Evolutionary conservation across 2,113 vertebrate species (phyloP).

Genomic region (Triplophysa tibetana): DNA sequence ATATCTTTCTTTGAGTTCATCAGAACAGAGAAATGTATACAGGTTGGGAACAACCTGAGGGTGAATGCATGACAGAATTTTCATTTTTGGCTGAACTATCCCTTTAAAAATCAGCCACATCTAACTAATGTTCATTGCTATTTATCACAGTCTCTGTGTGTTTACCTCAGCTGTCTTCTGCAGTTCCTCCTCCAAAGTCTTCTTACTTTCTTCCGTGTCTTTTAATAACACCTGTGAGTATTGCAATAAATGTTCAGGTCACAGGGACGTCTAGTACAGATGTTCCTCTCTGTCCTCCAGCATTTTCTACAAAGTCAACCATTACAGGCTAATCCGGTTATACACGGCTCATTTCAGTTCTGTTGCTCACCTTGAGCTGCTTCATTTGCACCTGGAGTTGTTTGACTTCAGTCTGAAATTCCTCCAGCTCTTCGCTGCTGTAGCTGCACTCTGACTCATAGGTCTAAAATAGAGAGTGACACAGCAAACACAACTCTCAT

Average conservation of each 20-base stretch:
- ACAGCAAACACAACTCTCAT: not conserved
- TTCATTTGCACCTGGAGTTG: conserved; percentile 81
- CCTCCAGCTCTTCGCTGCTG: conserved; percentile 81
- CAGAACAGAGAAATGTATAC: too few relatives aligned
- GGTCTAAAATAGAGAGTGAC: conserved; percentile 65
- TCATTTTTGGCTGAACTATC: too few relatives aligned
- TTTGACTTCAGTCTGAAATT: conserved; percentile 80
- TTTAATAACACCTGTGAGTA: conserved; percentile 76
- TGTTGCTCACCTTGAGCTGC: conserved; percentile 78
- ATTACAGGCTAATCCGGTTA: not conserved
- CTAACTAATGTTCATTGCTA: not conserved
- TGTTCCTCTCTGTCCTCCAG: not conserved
- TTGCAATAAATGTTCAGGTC: not conserved
- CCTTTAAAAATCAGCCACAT: not conserved
- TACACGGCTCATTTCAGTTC: not conserved
- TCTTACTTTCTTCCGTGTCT: conserved; percentile 83
- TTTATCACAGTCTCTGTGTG: not conserved
- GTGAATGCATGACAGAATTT: too few relatives aligned
- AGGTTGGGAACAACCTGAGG: too few relatives aligned
- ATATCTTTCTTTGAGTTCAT: too few relatives aligned
- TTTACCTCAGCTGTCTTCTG: conserved; percentile 83
- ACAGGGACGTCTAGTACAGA: not conserved
- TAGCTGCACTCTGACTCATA: conserved; percentile 77
- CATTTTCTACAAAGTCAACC: not conserved
- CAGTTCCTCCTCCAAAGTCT: conserved; percentile 81